Conservation (phyloP, 2,797 vertebrate genomes). For the Alauda arvensis region DNA sequence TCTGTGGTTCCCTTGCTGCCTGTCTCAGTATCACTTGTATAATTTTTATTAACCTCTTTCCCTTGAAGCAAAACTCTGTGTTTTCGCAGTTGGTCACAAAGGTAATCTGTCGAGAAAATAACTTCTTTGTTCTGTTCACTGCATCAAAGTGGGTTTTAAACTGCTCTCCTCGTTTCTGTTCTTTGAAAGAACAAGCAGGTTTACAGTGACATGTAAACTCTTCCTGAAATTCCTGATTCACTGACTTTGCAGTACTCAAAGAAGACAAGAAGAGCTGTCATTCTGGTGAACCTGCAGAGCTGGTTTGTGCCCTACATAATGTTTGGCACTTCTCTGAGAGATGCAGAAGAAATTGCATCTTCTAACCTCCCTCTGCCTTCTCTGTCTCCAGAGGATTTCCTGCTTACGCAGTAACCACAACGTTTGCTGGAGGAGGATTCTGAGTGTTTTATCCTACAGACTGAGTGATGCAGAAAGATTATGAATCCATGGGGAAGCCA, state of each 20-base stretch:
- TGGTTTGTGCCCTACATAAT: background rate
- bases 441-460: background rate
- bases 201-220: background rate
- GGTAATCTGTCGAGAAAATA: background rate
- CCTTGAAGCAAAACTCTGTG: background rate
- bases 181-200: background rate
- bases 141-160: background rate
- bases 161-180: background rate
- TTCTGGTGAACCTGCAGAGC: background rate
- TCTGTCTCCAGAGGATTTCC: background rate
- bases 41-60: background rate
- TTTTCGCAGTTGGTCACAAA: background rate
- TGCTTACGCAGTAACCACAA: background rate
- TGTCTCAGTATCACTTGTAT: background rate
- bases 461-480: background rate
- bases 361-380: background rate
- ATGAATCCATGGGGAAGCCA: background rate
- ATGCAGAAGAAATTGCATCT: conserved; percentile 8
- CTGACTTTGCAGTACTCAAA: background rate
- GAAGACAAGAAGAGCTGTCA: background rate
- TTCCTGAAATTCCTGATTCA: background rate
- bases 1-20: background rate
- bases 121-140: background rate
- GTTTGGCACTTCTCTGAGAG: background rate
- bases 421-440: background rate